Conservation (phyloP, 2,888 invertebrate genomes). For the Chironomus riparius region DNA sequence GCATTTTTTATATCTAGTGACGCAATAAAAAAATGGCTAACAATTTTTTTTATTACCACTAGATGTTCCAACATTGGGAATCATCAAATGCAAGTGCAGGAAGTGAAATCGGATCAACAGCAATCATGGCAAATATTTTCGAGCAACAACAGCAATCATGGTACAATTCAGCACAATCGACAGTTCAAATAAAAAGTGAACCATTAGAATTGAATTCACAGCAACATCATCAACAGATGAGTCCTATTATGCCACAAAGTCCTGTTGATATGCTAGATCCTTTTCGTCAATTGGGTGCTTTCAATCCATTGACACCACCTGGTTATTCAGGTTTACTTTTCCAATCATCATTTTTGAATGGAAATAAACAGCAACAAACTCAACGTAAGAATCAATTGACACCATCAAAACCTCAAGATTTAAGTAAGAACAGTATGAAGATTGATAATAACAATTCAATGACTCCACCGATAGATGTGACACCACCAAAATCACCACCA, state of each 20-base stretch:
- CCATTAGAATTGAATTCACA: background rate
- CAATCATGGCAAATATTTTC: background rate
- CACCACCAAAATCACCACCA: constrained; percentile 42
- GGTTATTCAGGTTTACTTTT: constrained; percentile 43
- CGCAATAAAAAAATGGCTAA: background rate
- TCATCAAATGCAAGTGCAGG: background rate
- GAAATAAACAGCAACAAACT: constrained; percentile 29
- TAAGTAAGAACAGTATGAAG: background rate
- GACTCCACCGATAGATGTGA: constrained; percentile 42
- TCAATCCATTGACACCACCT: constrained; percentile 54
- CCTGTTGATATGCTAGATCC: constrained; percentile 18
- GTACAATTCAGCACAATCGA: constrained; percentile 3
- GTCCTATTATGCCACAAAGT: background rate
- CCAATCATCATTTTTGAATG: constrained; percentile 34
- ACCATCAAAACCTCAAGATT: constrained; percentile 14
- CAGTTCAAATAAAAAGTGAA: constrained; percentile 7
- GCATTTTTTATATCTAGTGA: background rate
- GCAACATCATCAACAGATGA: background rate
- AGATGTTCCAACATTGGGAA: constrained; percentile 19
- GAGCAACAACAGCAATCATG: constrained; percentile 13
- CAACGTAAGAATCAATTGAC: constrained; percentile 32
- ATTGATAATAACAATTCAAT: constrained; percentile 11
- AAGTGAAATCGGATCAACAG: background rate
- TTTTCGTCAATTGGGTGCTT: constrained; percentile 31
- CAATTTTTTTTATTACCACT: background rate